A percentile compares a stretch with the other conserved stretches of the same genome.
These are phyloP conservation scores for Acrobasis consociella DNA, from an alignment of 2,888 invertebrate genomes.

Conservation along the genomic window DNA sequence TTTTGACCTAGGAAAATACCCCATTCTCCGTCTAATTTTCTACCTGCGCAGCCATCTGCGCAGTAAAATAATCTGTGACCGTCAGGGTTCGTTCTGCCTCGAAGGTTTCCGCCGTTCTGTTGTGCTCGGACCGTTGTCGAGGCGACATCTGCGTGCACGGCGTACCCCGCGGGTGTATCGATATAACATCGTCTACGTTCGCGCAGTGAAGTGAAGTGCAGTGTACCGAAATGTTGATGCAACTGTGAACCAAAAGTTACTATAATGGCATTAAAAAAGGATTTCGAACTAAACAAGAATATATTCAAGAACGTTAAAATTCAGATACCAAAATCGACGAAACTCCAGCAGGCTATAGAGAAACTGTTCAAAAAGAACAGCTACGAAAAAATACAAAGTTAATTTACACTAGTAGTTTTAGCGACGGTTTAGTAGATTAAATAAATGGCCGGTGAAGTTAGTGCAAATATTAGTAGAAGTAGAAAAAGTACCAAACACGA, in stretches of 20 bases:
- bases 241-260: slow-evolving; percentile 50
- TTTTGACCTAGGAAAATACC: too few relatives aligned
- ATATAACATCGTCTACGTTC: slow-evolving; percentile 40
- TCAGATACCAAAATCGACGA: slow-evolving; percentile 51
- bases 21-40: slow-evolving; percentile 21
- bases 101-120: slow-evolving; percentile 63
- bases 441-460: slow-evolving; percentile 79
- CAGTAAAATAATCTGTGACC: slow-evolving; percentile 54
- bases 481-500: slow-evolving; percentile 48
- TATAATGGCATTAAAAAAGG: slow-evolving; percentile 78
- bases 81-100: slow-evolving; percentile 53
- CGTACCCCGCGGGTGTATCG: slow-evolving; percentile 50
- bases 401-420: slow-evolving; percentile 35
- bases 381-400: slow-evolving; percentile 79
- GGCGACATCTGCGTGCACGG: slow-evolving; percentile 53
- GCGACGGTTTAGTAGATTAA: slow-evolving; percentile 53
- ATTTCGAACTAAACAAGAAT: slow-evolving; percentile 69
- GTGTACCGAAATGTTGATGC: slow-evolving; percentile 65
- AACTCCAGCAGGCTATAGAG: slow-evolving; percentile 67
- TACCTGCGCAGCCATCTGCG: slow-evolving; percentile 39
- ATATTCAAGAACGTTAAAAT: slow-evolving; percentile 73
- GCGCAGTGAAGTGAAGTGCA: slow-evolving; percentile 58
- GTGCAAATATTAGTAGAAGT: slow-evolving; percentile 66
- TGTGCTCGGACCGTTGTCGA: slow-evolving; percentile 73
- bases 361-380: slow-evolving; percentile 74